These are phyloP conservation scores for Oncopeltus fasciatus DNA, from an alignment of 1,140 invertebrate species.

Conservation along the genomic window DNA sequence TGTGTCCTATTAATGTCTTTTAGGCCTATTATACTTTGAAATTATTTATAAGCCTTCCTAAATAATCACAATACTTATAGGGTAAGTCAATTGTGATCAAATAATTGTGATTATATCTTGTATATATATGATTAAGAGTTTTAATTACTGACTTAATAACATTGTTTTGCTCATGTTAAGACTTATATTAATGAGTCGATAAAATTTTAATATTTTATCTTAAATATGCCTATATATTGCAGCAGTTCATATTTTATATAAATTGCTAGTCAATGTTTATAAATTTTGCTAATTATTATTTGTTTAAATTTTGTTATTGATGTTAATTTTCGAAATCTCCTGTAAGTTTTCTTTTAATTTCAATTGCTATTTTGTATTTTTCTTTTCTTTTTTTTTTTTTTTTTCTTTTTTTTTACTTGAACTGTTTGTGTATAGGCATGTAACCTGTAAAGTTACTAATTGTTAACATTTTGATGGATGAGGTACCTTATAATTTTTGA, in stretches of 20 bases:
- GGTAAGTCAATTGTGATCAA: conserved; percentile 6
- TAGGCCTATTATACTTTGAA: not conserved
- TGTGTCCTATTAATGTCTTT: conserved; percentile 6
- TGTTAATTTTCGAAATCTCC: no score
- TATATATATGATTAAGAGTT: not conserved
- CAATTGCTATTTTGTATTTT: not conserved
- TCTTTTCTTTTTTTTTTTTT: not conserved
- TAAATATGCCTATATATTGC: not conserved
- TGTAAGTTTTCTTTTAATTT: no score
- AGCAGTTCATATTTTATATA: not conserved
- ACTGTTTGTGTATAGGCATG: conserved; percentile 2
- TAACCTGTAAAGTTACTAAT: not conserved
- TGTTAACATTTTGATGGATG: conserved; percentile 4
- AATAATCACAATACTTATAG: conserved; percentile 4
- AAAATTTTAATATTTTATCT: conserved; percentile 2
- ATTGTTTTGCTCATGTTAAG: conserved; percentile 6
- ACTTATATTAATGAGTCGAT: not conserved
- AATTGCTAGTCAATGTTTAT: no score
- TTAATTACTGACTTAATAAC: conserved; percentile 4
- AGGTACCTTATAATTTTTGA: conserved; percentile 6
- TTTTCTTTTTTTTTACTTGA: not conserved
- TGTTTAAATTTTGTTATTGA: no score
- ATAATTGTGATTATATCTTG: conserved; percentile 9
- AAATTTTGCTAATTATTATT: no score
- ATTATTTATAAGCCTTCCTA: not conserved